Base-by-base conservation (phyloP, 2,888 invertebrate species). In the Rhogogaster chlorosoma region DNA sequence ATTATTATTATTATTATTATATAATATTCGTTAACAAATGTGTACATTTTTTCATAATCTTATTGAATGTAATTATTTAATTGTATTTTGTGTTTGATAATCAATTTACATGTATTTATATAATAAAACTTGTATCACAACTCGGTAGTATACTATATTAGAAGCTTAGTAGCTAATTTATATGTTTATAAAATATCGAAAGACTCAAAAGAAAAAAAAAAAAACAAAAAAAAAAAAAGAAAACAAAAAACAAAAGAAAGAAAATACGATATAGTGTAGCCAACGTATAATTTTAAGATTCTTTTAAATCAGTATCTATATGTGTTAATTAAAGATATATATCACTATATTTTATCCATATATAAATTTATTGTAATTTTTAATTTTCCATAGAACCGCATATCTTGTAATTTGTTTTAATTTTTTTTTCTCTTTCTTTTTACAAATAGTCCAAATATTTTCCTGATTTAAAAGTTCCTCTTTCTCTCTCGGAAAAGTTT, bases 81-180 rank as follows among this genome's bases (percentile, higher is more conserved):
- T 70, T 70, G 70, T 70, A 70, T 70, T 70, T 70, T 70, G 70
- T 70, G 70, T 70, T 70, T 36, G 70, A 70, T 70, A 36, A 70
- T 70, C 70, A 70, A 70, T 70, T 70, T 70, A 36, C 70, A 70
- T 70, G 70, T 70, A 32, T 70, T 70, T 36, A 36, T 70, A 70
- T 70, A 32, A 70, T 70, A 70, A 67, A 36, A 70, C n/a, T 70
- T 32, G 32, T 70, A 70, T 36, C 70, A 70, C 70, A 70, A 70
- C 36, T 70, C 70, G 32, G 70, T 70, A 70, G 36, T 36, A 26
- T 70, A 70, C 70, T 70, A n/a, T 36, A 70, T 36, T 12, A 70
- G 36, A n/a, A 36, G 70, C 70, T 70, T 70, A 70, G 61, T 61
- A 61, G 61, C 61, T 61, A 61, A 61, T 61, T 70, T 29, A 18